Conservation (phyloP, 2,113 vertebrate species). For the Bombycilla garrulus region DNA sequence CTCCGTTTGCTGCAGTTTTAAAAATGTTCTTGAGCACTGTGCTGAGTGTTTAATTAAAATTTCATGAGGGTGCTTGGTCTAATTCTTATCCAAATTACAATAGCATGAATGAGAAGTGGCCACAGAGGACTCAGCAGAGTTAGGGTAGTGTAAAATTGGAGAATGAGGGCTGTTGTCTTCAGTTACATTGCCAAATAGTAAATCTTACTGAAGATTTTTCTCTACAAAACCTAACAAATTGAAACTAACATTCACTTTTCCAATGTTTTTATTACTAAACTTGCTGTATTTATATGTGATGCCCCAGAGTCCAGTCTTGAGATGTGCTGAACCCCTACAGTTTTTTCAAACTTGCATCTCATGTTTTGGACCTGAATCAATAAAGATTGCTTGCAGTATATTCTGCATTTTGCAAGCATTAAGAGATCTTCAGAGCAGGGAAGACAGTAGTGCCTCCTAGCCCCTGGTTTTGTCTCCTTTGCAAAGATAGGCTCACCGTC, state of each 20-base stretch:
- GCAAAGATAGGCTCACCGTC: not conserved
- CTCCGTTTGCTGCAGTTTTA: not conserved
- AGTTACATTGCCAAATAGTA: not conserved
- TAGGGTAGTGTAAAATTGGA: not conserved
- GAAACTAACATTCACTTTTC: not conserved
- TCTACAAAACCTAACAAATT: not conserved
- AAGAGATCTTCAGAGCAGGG: not conserved
- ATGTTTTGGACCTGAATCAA: not conserved
- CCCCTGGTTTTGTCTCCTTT: not conserved
- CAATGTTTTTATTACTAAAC: not conserved
- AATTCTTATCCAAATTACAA: not conserved
- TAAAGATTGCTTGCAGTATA: not conserved
- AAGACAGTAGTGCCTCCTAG: not conserved
- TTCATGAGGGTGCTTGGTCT: not conserved
- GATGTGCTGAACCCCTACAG: not conserved
- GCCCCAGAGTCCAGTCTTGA: not conserved
- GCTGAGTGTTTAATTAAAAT: slow-evolving; percentile 10
- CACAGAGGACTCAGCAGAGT: not conserved
- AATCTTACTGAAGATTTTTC: not conserved
- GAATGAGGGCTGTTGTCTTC: not conserved
- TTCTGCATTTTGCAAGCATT: not conserved
- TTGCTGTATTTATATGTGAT: not conserved
- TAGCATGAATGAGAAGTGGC: not conserved
- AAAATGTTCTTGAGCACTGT: not conserved
- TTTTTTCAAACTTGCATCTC: not conserved